phyloP scores from a whole-genome alignment of 2,113 vertebrate genomes.

The Gymnogyps californianus region DNA sequence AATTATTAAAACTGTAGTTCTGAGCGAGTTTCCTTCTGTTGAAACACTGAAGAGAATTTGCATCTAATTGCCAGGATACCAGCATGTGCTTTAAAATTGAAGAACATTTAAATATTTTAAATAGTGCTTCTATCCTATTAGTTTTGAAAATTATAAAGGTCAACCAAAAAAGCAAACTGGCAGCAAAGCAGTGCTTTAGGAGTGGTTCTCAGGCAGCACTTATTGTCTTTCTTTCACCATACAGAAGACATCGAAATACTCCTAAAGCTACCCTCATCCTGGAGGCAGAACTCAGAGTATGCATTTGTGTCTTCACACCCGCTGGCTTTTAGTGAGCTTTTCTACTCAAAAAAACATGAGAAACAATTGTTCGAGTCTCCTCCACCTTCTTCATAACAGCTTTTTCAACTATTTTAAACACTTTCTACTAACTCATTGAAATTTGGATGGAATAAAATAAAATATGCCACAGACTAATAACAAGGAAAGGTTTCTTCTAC shows the following conservation, averaged over 20 bases:
- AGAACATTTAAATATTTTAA: not conserved
- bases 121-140: not conserved
- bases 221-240: not conserved
- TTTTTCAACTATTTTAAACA: not conserved
- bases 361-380: not conserved
- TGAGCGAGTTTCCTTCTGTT: not conserved
- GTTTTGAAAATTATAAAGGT: not conserved
- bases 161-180: not conserved
- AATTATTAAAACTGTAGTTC: not conserved
- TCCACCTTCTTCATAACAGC: not conserved
- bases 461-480: not conserved
- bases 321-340: not conserved
- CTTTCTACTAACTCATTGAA: not conserved
- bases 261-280: not conserved
- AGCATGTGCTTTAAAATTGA: not conserved
- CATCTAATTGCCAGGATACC: not conserved
- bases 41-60: not conserved
- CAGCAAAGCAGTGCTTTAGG: not conserved
- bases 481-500: not conserved
- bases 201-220: not conserved
- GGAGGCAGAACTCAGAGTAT: not conserved
- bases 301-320: not conserved
- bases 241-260: not conserved
- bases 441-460: not conserved
- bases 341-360: not conserved